These are phyloP conservation scores for Pollenia angustigena DNA, from an alignment of 2,888 invertebrate genomes.

Conservation along the genomic window DNA sequence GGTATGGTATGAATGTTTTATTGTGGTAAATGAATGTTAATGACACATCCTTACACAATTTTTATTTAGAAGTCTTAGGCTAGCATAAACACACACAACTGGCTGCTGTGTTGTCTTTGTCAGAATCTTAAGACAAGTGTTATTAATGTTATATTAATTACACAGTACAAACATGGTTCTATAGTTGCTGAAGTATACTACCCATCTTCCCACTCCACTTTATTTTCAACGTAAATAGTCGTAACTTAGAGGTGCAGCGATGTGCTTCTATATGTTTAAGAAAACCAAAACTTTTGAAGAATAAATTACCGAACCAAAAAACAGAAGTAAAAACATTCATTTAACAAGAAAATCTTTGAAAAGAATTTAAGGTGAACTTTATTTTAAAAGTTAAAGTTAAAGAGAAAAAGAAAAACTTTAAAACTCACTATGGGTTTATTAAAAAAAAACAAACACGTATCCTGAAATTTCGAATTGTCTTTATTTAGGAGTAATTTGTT, in stretches of 20 bases:
- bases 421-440: slow-evolving; percentile 2
- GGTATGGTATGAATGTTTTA: not conserved
- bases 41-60: not conserved
- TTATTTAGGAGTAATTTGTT: slow-evolving; percentile 40
- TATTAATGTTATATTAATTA: slow-evolving; percentile 30
- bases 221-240: no score
- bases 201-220: not conserved
- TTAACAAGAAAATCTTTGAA: no score
- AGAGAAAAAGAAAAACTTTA: no score
- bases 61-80: not conserved
- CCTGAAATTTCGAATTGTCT: slow-evolving; percentile 11
- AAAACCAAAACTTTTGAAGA: no score
- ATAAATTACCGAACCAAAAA: no score
- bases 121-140: slow-evolving; percentile 16
- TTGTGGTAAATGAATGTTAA: not conserved
- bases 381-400: no score
- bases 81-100: not conserved
- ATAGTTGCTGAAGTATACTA: not conserved
- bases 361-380: no score
- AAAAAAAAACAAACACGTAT: not conserved
- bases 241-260: no score
- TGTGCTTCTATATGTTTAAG: no score
- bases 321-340: no score
- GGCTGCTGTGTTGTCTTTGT: not conserved
- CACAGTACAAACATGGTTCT: not conserved